Evolutionary conservation across 2,113 vertebrate genomes (phyloP), one percentile per base, ranked within the genome.

Genomic region (Arothron firmamentum): DNA sequence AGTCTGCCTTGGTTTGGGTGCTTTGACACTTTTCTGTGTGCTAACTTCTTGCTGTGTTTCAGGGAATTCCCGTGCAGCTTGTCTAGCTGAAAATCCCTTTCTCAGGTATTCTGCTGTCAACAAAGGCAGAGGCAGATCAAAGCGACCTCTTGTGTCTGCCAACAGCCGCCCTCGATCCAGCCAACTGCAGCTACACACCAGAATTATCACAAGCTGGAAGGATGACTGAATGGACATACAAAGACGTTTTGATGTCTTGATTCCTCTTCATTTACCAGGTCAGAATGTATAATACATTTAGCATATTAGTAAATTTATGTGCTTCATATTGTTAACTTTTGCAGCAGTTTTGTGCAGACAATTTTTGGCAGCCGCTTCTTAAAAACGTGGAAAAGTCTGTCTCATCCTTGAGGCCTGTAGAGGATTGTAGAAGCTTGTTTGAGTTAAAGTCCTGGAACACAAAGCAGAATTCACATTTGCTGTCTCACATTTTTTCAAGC

Each of bases 41-140:
- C 71, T 23, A 59, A 43, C 55, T 25, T 67, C 67, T 77, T 52
- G 61, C 70, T 74, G 74, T 16, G 19, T 71, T 59, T 81, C 65
- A 65, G 78, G 87, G 79, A 75, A 88, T 88, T 90, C 88, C 87
- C 85, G 80, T 85, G 79, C 62, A 73, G 86, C 84, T 65, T 46
- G 50, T 58, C 69, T 81, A 71, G 85, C 79, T 89, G 79, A 84
- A 61, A 78, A 70, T 72, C 75, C 41, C 57, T 63, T 70, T 67
- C 67, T 43, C 64, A 80, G 65, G 77, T 77, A 70, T 67, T 73
- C 72, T 78, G 68, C 83, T 72, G 57, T 75, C 64, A 83, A 76
- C 82, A 76, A 78, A 74, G 72, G 56, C 74, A 72, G 74, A 79
- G 65, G 63, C 50, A 50, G 52, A 84, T 89, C 75, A 88, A 88